These are phyloP conservation scores for Sphaerophoria rueppellii DNA, from an alignment of 2,888 invertebrate species.

Conservation along the genomic window DNA sequence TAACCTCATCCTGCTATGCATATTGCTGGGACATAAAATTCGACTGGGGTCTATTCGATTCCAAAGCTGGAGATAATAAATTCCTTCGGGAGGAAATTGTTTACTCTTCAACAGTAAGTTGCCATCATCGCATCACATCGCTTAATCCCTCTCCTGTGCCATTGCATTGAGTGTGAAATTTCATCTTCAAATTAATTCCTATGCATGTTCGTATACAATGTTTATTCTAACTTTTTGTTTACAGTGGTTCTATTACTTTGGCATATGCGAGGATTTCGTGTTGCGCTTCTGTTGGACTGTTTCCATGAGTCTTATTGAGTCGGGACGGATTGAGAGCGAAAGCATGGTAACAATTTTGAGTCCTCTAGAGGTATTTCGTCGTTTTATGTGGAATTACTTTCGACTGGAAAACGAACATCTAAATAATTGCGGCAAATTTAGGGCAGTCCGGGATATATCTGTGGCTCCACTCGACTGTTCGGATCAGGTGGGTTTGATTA, in stretches of 20 bases:
- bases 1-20: constrained; percentile 90
- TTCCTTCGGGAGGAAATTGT: constrained; percentile 91
- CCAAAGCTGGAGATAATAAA: constrained; percentile 88
- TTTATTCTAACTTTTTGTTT: constrained; percentile 72
- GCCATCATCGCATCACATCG: neutral
- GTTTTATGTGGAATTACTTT: constrained; percentile 95
- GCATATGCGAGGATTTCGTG: constrained; percentile 90
- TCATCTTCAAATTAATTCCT: constrained; percentile 57
- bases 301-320: constrained; percentile 87
- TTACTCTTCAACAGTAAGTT: constrained; percentile 87
- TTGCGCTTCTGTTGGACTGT: constrained; percentile 91
- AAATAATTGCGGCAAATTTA: constrained; percentile 94
- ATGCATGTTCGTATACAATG: constrained; percentile 32
- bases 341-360: constrained; percentile 86
- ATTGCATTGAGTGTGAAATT: constrained; percentile 29
- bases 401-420: constrained; percentile 94
- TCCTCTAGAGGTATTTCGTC: constrained; percentile 87
- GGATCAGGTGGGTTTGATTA: constrained; percentile 88
- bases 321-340: constrained; percentile 85
- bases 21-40: constrained; percentile 94
- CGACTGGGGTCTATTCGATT: constrained; percentile 94
- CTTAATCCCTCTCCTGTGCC: neutral
- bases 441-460: constrained; percentile 93
- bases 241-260: constrained; percentile 91
- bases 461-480: constrained; percentile 90